Base-by-base conservation (phyloP, 2,888 invertebrate species). In the Cacoxenus indagator region DNA sequence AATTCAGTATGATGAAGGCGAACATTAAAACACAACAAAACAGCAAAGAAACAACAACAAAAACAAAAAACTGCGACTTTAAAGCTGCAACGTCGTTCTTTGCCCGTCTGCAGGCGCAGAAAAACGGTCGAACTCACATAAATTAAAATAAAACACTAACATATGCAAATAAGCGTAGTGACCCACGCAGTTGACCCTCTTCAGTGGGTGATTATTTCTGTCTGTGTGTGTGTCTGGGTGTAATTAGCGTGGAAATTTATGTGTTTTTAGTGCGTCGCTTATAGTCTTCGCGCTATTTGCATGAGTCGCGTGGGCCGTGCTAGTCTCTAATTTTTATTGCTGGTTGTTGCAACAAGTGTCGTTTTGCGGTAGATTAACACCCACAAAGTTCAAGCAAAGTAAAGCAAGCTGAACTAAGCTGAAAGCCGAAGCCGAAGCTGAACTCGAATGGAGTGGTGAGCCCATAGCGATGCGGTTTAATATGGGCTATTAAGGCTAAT, bases 221-320 rank as follows among this genome's bases (percentile, higher is more conserved):
- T n/a, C n/a, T n/a, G n/a, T n/a, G n/a, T n/a, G n/a, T n/a, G n/a
- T n/a, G n/a, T n/a, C n/a, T n/a, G n/a, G n/a, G n/a, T 77, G 75
- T 81, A 80, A 80, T 80, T 78, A 74, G 77, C 73, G 76, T 73
- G 73, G 72, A 77, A 81, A 80, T 80, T 80, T 76, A 82, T 80
- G 77, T 76, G 75, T 64, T 57, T 66, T 65, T 72, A 31, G 6
- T 29, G 26, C 26, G 59, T 19, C 19, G 61, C n/a, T 27, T 26
- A 4, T 54, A 59, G 17, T 24, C 37, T 37, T 43, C 43, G 24
- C 45, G 59, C 31, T 55, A 9, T 31, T 59, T 4, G 55, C 55
- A 4, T 11, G 9, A 22, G 19, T 19, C 4, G 55, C 4, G 37
- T 37, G 37, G 14, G 37, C 37, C 8, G 5, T 37, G 37, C 37